Percentiles rank a stretch among this genome's conserved stretches.
Evolutionary conservation across 2,888 invertebrate species (phyloP).

Genomic region (Agonopterix subpropinquella): DNA sequence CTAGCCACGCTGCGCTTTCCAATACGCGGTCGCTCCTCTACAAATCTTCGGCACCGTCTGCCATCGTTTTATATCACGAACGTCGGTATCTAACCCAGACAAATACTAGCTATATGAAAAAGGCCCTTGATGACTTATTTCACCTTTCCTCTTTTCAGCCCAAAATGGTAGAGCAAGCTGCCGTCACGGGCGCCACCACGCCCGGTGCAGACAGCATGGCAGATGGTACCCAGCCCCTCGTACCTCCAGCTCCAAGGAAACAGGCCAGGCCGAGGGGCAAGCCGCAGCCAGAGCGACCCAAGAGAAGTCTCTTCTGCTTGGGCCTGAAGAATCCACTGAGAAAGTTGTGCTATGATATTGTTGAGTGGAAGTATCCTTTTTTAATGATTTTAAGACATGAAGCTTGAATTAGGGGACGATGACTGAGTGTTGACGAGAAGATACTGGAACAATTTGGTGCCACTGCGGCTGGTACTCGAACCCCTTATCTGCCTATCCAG

Average conservation of each 20-base stretch:
- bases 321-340: constrained; percentile 95
- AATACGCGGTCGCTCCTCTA: too few species aligned
- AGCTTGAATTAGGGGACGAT: too few species aligned
- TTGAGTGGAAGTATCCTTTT: constrained; percentile 99
- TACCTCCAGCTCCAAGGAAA: constrained; percentile 71
- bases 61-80: too few species aligned
- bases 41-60: too few species aligned
- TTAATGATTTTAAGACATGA: constrained; percentile 1
- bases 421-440: too few species aligned
- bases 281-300: constrained; percentile 92
- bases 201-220: constrained; percentile 45
- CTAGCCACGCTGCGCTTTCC: too few species aligned
- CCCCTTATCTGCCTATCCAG: too few species aligned
- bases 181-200: constrained; percentile 42
- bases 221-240: constrained; percentile 33
- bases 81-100: too few species aligned
- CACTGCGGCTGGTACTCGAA: too few species aligned
- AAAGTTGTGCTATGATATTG: constrained; percentile 95
- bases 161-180: constrained; percentile 56
- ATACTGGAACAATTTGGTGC: too few species aligned
- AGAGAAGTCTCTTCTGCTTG: constrained; percentile 93
- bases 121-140: neutral
- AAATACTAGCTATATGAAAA: too few species aligned
- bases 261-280: constrained; percentile 83
- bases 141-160: constrained; percentile 31